Base-by-base conservation (phyloP, 2,113 vertebrate species). In the Oostethus manadensis region DNA sequence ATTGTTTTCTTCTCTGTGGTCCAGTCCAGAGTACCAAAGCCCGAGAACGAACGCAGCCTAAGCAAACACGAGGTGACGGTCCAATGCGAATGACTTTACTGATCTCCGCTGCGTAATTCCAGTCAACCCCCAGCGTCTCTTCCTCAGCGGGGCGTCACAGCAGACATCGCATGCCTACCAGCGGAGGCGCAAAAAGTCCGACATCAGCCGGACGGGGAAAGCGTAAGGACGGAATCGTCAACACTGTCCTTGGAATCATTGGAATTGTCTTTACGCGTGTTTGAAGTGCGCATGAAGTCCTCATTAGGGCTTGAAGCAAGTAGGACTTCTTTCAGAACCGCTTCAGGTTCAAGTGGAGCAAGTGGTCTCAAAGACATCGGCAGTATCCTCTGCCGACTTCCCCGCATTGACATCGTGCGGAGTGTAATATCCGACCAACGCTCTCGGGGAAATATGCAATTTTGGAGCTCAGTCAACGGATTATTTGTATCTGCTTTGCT, bases 161-260 rank as follows among this genome's bases (percentile, higher is more conserved):
- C 75, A 77, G 78, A 86, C 77, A 80, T 83, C 77, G 85, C 75
- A 84, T 65, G 70, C 86, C 80, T 76, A 33, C 26, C 33, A 10
- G 68, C 60, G 43, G 75, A 87, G 62, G 71, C 68, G 50, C 6
- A 17, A 79, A 78, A 84, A 73, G 58, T 26, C 60, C 23, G 44
- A 68, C 62, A 73, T 85, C 87, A 89, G 86, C 86, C 86, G 61
- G 61, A 76, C 70, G 51, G 10, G 38, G 13, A 42, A 13, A 42
- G 2, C 14, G 38, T 11, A 42, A 42, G 13, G 29, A 33, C 29
- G 8, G 29, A 6, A 33, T 7, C 29, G 5, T 33, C 29, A 33
- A 33, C 29, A 33, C 7, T 33, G 38, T 42, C 33, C 7, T 35
- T 35, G 33, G 7, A 6, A 35, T 35, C 29, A 42, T 42, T 13